Conservation (phyloP, 1,140 invertebrate genomes). For the Linepithema humile region DNA sequence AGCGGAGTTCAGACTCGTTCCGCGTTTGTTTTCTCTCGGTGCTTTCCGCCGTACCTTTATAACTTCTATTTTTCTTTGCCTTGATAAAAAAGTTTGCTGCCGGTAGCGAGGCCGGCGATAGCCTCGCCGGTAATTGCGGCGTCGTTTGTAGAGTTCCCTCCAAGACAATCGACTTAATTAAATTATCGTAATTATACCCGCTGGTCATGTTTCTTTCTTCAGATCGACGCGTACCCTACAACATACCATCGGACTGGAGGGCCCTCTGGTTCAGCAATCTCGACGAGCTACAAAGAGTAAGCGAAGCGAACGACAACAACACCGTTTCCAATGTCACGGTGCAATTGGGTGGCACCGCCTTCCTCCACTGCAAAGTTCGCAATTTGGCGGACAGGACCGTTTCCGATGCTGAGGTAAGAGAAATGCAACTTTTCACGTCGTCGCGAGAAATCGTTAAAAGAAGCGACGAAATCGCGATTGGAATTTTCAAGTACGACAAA, state of each 20-base stretch:
- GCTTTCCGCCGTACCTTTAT: not conserved
- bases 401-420: conserved; percentile 83
- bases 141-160: conserved; percentile 2
- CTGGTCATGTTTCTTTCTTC: conserved; percentile 32
- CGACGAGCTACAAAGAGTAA: conserved; percentile 85
- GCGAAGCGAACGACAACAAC: conserved; percentile 88
- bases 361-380: conserved; percentile 91
- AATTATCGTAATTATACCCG: conserved; percentile 40
- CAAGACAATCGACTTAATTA: conserved; percentile 36
- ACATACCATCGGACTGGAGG: conserved; percentile 85
- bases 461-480: no score
- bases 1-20: conserved; percentile 24
- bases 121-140: conserved; percentile 30
- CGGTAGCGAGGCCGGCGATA: conserved; percentile 1
- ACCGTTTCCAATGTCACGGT: conserved; percentile 92
- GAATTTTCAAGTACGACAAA: not conserved
- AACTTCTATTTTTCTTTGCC: conserved; percentile 50
- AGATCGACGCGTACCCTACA: conserved; percentile 83
- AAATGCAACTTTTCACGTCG: not conserved
- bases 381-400: conserved; percentile 88
- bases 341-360: conserved; percentile 92
- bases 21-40: conserved; percentile 7
- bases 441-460: not conserved
- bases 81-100: conserved; percentile 39
- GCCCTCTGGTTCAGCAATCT: conserved; percentile 87